A percentile compares a stretch with the other conserved stretches of the same genome.
Conservation (phyloP, 2,888 invertebrate species). For the Hylaea fasciaria region DNA sequence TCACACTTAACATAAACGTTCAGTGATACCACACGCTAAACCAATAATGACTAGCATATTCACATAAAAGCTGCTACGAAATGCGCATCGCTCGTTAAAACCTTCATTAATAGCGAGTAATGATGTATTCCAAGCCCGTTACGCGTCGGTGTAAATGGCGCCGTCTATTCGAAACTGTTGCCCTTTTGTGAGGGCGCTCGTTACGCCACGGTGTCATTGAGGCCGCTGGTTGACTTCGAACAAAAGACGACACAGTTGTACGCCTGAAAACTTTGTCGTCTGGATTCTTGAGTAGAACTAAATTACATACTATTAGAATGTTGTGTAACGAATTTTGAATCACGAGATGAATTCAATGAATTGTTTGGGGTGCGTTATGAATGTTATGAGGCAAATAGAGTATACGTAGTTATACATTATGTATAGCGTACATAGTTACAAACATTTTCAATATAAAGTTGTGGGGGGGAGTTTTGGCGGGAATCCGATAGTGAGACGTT, state of each 20-base stretch:
- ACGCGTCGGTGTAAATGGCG: constrained; percentile 38
- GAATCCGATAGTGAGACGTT: too few relatives aligned
- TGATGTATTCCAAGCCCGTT: constrained; percentile 33
- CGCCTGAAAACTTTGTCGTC: constrained; percentile 5
- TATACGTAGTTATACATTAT: constrained; percentile 1
- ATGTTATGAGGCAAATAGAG: constrained; percentile 8
- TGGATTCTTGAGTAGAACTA: constrained; percentile 1
- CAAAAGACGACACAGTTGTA: constrained; percentile 16
- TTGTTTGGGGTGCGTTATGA: constrained; percentile 7
- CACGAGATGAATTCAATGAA: constrained; percentile 20
- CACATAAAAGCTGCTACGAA: constrained; percentile 26
- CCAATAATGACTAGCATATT: constrained; percentile 10
- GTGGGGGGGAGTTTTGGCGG: too few relatives aligned
- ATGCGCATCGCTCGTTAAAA: constrained; percentile 38
- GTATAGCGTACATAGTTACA: not conserved
- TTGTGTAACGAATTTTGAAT: not conserved
- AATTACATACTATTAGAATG: too few relatives aligned
- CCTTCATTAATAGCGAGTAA: constrained; percentile 37
- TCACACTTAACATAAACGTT: not conserved
- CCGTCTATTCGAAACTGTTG: constrained; percentile 33
- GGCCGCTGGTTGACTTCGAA: constrained; percentile 24
- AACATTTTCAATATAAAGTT: constrained; percentile 8
- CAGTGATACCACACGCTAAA: not conserved
- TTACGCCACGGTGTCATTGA: constrained; percentile 33
- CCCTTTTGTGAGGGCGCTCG: constrained; percentile 34